Conservation (phyloP, 2,888 invertebrate species). For the Oscheius sp. region DNA sequence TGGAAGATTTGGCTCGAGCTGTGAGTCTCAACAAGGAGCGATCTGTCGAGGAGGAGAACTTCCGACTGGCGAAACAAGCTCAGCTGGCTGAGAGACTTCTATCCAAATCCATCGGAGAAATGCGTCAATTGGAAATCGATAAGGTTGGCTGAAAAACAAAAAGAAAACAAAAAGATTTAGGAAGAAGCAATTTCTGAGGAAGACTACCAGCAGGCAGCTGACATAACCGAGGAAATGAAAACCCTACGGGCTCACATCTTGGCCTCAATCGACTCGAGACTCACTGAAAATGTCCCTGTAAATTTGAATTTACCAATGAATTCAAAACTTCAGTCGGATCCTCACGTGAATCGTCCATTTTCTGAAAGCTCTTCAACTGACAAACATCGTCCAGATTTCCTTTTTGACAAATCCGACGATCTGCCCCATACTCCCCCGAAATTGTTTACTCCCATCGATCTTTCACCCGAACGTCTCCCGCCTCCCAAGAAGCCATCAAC, state of each 20-base stretch:
- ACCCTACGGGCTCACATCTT: conserved; percentile 50
- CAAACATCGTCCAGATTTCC: background rate
- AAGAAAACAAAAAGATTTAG: background rate
- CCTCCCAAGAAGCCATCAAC: conserved; percentile 3
- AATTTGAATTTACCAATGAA: background rate
- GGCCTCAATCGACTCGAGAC: conserved; percentile 41
- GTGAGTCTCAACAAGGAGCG: conserved; percentile 49
- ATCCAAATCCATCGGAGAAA: conserved; percentile 47
- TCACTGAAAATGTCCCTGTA: conserved; percentile 31
- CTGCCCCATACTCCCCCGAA: conserved; percentile 1
- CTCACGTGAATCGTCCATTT: background rate
- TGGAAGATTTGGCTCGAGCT: conserved; percentile 37
- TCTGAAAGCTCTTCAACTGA: background rate
- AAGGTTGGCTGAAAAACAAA: conserved; percentile 32
- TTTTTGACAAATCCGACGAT: background rate
- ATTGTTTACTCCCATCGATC: conserved; percentile 2
- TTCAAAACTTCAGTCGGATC: too few species aligned
- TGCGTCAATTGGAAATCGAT: conserved; percentile 54
- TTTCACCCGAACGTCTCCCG: background rate
- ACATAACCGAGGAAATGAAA: conserved; percentile 56
- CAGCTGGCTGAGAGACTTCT: conserved; percentile 47
- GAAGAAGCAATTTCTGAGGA: conserved; percentile 31
- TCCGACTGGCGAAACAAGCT: conserved; percentile 53
- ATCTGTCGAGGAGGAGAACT: conserved; percentile 45
- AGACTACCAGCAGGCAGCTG: conserved; percentile 61